Percentiles rank a stretch among this genome's conserved stretches.
These are phyloP conservation scores for Erythrolamprus reginae DNA, from an alignment of 2,113 vertebrate genomes.

Conservation along the genomic window DNA sequence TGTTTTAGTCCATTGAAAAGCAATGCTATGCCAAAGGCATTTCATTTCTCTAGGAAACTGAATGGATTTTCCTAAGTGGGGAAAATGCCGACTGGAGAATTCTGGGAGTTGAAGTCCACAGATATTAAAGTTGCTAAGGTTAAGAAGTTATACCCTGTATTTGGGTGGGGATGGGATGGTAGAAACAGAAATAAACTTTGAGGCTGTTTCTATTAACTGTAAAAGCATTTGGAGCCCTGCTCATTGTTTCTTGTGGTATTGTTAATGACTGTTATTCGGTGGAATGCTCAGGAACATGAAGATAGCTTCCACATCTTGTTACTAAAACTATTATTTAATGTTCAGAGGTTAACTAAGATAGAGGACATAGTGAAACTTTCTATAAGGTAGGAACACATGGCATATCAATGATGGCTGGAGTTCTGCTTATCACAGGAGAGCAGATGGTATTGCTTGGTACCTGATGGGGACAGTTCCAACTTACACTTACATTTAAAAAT, in stretches of 20 bases:
- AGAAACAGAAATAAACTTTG: not conserved
- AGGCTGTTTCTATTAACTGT: not conserved
- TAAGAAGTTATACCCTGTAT: not conserved
- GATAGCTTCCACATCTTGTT: not conserved
- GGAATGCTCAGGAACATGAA: not conserved
- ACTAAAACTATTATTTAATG: not conserved
- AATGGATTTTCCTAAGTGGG: not conserved
- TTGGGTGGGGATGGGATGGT: not conserved
- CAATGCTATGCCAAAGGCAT: not conserved
- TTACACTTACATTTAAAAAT: not conserved
- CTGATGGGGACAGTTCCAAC: not conserved
- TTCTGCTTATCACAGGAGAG: not conserved
- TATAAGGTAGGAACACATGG: not conserved
- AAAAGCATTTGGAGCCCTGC: not conserved
- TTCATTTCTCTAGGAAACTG: not conserved
- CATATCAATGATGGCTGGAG: not conserved
- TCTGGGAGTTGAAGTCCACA: not conserved
- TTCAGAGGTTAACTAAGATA: not conserved
- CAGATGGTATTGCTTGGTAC: not conserved
- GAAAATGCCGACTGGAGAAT: not conserved
- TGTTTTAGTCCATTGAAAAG: not conserved
- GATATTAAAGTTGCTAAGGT: not conserved
- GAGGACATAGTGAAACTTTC: not conserved
- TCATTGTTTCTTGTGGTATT: not conserved
- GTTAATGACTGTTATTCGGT: not conserved